Conservation (phyloP, 2,888 invertebrate species). For the Polyommatus icarus region DNA sequence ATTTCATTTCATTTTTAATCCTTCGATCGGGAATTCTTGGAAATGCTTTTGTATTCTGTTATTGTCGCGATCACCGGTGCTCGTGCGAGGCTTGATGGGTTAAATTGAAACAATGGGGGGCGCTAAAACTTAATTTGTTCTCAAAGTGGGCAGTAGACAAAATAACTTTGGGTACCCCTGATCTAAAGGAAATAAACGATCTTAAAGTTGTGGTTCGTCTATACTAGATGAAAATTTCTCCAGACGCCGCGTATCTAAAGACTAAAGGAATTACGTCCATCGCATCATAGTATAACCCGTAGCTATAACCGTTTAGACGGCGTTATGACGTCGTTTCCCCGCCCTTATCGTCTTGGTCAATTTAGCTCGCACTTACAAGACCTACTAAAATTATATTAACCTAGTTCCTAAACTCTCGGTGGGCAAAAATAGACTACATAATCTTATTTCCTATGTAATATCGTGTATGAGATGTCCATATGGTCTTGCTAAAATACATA, state of each 20-base stretch:
- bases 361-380: not conserved
- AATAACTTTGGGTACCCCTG: too few relatives aligned
- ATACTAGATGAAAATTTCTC: not conserved
- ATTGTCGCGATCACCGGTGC: too few relatives aligned
- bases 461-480: not conserved
- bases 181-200: not conserved
- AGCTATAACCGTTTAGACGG: constrained; percentile 13
- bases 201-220: not conserved
- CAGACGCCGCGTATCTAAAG: not conserved
- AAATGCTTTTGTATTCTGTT: too few relatives aligned
- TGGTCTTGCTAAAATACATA: too few relatives aligned
- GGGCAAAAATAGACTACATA: not conserved
- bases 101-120: too few relatives aligned
- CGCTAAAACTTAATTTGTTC: too few relatives aligned
- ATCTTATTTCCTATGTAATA: not conserved
- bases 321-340: not conserved
- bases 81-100: too few relatives aligned
- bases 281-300: not conserved
- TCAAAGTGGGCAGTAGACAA: too few relatives aligned
- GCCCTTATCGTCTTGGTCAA: not conserved
- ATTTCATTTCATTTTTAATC: too few relatives aligned
- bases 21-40: too few relatives aligned
- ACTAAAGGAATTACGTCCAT: not conserved
- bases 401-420: not conserved
- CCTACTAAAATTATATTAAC: not conserved